These are phyloP conservation scores for Bombus superbus DNA, from an alignment of 1,140 invertebrate genomes.

Conservation along the genomic window DNA sequence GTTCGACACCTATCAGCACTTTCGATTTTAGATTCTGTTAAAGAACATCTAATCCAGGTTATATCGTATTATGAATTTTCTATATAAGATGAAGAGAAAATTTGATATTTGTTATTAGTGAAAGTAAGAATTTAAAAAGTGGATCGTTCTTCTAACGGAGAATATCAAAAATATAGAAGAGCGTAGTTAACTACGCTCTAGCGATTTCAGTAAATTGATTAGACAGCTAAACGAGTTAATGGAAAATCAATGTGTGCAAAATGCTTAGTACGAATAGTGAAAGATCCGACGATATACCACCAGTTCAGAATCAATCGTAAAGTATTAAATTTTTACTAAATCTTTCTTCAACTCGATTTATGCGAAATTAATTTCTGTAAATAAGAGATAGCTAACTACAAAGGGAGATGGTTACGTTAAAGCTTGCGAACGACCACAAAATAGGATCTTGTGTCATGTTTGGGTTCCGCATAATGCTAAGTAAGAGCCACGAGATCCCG, in stretches of 20 bases:
- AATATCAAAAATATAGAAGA: neutral
- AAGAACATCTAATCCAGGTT: neutral
- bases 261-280: neutral
- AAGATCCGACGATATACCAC: neutral
- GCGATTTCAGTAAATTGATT: neutral
- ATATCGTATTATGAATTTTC: neutral
- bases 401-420: too few relatives aligned
- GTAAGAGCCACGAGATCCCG: too few relatives aligned
- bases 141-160: neutral
- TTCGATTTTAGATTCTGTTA: neutral
- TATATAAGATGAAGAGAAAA: neutral
- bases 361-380: too few relatives aligned
- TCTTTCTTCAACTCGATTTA: too few relatives aligned
- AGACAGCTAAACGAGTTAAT: neutral
- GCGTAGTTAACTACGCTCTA: neutral
- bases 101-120: neutral
- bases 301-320: neutral
- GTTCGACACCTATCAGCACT: too few relatives aligned
- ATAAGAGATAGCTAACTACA: too few relatives aligned
- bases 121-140: neutral
- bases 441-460: rapidly evolving
- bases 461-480: rapidly evolving
- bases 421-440: too few relatives aligned
- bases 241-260: neutral
- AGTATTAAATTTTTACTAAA: neutral